phyloP scores from a whole-genome alignment of 2,888 invertebrate genomes.

The Lamellibrachia satsuma region DNA sequence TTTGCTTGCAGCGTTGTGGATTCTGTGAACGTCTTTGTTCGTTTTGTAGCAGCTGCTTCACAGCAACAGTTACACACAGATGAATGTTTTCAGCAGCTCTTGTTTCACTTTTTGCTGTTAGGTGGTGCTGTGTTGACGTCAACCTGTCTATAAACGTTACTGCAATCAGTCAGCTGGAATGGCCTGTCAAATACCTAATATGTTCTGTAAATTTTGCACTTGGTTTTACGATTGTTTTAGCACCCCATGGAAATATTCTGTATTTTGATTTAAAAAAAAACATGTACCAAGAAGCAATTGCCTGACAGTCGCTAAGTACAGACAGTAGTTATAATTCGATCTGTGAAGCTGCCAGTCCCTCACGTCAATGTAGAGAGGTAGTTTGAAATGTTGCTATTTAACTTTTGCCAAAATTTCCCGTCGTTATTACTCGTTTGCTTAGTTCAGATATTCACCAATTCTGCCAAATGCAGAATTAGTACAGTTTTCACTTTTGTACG shows the following conservation, averaged over 20 bases:
- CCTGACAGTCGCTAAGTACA: not conserved
- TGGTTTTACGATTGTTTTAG: not conserved
- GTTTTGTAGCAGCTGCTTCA: not conserved
- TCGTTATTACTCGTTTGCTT: not conserved
- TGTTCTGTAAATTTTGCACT: not conserved
- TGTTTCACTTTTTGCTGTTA: too few species aligned
- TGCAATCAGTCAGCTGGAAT: not conserved
- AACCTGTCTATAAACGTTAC: too few species aligned
- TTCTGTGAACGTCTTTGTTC: not conserved
- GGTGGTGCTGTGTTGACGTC: too few species aligned
- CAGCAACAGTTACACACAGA: not conserved
- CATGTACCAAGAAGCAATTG: not conserved
- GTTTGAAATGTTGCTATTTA: not conserved
- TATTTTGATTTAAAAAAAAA: not conserved
- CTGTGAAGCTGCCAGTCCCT: not conserved
- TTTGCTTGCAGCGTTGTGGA: not conserved
- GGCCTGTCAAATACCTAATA: not conserved
- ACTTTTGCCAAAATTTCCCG: not conserved
- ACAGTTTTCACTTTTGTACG: not conserved
- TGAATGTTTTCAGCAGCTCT: not conserved
- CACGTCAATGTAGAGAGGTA: not conserved
- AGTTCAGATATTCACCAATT: not conserved
- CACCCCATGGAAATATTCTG: not conserved
- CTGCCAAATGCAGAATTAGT: not conserved
- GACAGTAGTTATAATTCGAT: not conserved